phyloP scores from a whole-genome alignment of 2,888 invertebrate genomes.

The Operophtera brumata region DNA sequence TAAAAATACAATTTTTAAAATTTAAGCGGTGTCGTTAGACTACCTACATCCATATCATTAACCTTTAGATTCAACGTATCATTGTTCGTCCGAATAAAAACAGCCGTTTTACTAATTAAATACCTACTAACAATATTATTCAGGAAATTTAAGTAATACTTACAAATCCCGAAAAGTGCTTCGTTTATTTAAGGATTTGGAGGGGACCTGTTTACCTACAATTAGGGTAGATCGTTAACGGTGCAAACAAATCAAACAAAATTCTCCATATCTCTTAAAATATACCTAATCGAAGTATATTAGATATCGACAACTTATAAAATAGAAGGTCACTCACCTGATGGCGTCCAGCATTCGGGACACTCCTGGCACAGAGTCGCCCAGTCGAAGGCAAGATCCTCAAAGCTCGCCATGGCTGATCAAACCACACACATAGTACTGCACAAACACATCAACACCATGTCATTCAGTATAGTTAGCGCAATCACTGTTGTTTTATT shows the following conservation, averaged over 20 bases:
- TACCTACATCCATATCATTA: conserved; percentile 22
- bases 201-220: no score
- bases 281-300: no score
- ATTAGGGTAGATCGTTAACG: no score
- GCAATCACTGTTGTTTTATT: conserved; percentile 29
- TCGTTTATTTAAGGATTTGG: no score
- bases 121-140: no score
- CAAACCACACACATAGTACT: conserved; percentile 9
- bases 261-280: no score
- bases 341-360: conserved; percentile 82
- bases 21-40: neutral
- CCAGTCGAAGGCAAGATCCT: conserved; percentile 85
- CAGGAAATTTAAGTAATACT: no score
- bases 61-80: conserved; percentile 18
- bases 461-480: conserved; percentile 29
- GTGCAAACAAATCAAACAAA: no score
- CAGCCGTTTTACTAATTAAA: neutral
- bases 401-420: conserved; percentile 82
- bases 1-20: neutral
- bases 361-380: conserved; percentile 82
- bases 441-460: conserved; percentile 58
- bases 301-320: neutral
- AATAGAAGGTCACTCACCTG: conserved; percentile 75
- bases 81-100: conserved; percentile 1
- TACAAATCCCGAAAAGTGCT: no score